phyloP scores from a whole-genome alignment of 1,140 invertebrate species.

The Ooceraea biroi region DNA sequence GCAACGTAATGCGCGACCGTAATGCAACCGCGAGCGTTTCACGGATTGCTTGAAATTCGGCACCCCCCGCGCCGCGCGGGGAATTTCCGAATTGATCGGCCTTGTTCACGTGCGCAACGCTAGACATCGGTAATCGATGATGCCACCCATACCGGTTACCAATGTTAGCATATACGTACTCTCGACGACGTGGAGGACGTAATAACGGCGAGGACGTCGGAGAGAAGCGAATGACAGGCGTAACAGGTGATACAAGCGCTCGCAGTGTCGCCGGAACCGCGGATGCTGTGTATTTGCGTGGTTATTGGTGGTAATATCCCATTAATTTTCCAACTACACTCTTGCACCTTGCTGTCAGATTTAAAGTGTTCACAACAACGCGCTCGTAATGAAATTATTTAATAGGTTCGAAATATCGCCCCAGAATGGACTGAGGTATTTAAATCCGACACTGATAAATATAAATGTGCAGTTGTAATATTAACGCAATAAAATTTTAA shows the following conservation, averaged over 20 bases:
- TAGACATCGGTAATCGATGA: slow-evolving; percentile 70
- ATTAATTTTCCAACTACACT: slow-evolving; percentile 21
- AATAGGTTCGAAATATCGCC: neutral
- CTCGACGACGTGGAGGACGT: slow-evolving; percentile 56
- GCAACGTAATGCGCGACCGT: neutral
- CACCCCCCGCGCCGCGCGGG: neutral
- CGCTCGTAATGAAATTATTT: neutral
- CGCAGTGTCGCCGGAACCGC: slow-evolving; percentile 61
- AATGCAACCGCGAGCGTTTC: neutral
- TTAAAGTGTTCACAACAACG: neutral
- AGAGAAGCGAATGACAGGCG: slow-evolving; percentile 62
- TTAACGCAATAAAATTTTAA: neutral
- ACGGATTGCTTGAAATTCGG: slow-evolving; percentile 15
- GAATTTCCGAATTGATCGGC: slow-evolving; percentile 55
- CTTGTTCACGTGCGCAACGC: slow-evolving; percentile 19
- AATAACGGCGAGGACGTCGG: slow-evolving; percentile 56
- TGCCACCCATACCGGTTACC: slow-evolving; percentile 65
- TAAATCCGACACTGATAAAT: neutral
- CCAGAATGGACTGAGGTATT: neutral
- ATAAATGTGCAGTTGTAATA: neutral
- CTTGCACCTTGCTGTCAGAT: neutral
- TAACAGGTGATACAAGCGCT: slow-evolving; percentile 69
- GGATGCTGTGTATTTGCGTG: slow-evolving; percentile 4
- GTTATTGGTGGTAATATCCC: neutral
- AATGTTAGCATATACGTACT: slow-evolving; percentile 66